Percentiles rank a stretch among this genome's conserved stretches.
Evolutionary conservation across 1,140 invertebrate genomes (phyloP).

Genomic region (Glomeris maerens): DNA sequence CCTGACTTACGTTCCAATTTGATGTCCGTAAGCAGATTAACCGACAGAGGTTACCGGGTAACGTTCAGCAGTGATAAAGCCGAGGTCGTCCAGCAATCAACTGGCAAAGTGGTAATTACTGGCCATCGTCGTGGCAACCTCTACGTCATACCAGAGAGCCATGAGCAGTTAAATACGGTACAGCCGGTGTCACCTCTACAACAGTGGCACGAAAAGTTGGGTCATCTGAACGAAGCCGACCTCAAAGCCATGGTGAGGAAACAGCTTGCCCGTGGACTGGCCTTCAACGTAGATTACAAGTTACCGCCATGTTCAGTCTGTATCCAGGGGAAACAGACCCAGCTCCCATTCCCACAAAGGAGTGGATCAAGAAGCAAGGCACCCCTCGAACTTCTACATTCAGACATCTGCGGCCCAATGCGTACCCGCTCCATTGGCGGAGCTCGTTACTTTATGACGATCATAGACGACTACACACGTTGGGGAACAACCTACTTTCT

Average conservation of each 20-base stretch:
- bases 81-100: background rate
- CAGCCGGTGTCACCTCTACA: background rate
- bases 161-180: slow-evolving; percentile 1
- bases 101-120: background rate
- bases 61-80: background rate
- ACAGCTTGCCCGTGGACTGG: background rate
- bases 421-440: slow-evolving; percentile 21
- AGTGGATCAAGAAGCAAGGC: slow-evolving; percentile 12
- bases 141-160: background rate
- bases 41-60: slow-evolving; percentile 1
- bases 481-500: slow-evolving; percentile 29
- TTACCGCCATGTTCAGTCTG: background rate
- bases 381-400: slow-evolving; percentile 21
- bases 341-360: background rate
- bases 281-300: background rate
- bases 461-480: slow-evolving; percentile 29
- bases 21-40: background rate
- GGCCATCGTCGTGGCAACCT: background rate
- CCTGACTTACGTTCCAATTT: slow-evolving; percentile 1
- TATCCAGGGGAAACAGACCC: slow-evolving; percentile 1
- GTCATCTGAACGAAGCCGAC: background rate
- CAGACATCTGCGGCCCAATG: slow-evolving; percentile 28
- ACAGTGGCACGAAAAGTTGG: slow-evolving; percentile 1
- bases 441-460: slow-evolving; percentile 25
- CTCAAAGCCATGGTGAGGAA: background rate